Percentiles rank a stretch among this genome's conserved stretches.
Conservation (phyloP, 1,140 invertebrate genomes). For the Brachionus sp. region DNA sequence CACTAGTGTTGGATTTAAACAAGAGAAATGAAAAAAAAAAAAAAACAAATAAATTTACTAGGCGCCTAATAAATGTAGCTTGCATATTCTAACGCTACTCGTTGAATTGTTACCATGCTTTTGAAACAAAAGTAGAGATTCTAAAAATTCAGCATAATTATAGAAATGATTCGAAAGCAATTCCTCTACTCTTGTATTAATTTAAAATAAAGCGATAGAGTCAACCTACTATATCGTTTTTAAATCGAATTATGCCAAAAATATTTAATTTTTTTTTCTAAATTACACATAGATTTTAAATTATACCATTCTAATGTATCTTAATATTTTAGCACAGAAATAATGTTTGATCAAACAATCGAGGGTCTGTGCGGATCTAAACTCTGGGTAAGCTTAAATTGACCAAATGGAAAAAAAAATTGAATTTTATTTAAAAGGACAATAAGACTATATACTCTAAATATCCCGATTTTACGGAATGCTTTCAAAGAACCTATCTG, state of each 20-base stretch:
- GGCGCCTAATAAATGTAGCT: neutral
- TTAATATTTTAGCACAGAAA: neutral
- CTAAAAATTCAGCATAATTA: neutral
- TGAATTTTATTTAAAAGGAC: neutral
- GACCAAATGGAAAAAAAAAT: neutral
- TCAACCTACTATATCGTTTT: neutral
- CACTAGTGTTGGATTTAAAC: no score
- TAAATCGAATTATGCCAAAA: neutral
- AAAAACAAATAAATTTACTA: neutral
- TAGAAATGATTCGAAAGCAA: neutral
- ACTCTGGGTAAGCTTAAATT: neutral
- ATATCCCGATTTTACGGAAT: conserved; percentile 38
- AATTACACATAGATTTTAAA: neutral
- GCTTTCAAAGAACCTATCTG: conserved; percentile 27
- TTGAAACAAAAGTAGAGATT: neutral
- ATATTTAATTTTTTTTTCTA: neutral
- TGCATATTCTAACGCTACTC: neutral
- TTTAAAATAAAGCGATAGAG: neutral
- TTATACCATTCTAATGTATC: neutral
- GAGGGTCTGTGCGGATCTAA: neutral
- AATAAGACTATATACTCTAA: conserved; percentile 19
- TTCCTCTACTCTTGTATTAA: neutral
- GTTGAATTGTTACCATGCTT: neutral
- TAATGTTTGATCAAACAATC: conserved; percentile 8
- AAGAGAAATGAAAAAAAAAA: neutral